Conservation (phyloP, 2,113 vertebrate species). For the Melospiza melodia region DNA sequence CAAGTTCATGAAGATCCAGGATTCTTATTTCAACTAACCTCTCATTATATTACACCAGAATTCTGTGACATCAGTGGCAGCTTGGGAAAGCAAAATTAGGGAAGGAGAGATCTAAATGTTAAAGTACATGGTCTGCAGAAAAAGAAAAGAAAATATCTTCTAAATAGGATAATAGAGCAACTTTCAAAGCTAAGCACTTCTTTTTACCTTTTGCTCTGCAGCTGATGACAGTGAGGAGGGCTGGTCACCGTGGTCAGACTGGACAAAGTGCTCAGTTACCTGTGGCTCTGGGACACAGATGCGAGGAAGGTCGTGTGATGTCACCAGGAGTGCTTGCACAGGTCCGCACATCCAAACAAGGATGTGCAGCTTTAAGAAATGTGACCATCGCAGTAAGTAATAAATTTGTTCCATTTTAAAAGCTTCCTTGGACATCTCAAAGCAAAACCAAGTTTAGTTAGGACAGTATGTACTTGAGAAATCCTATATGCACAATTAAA, state of each 20-base stretch:
- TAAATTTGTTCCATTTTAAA: neutral
- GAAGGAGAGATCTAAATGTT: neutral
- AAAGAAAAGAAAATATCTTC: neutral
- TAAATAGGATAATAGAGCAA: neutral
- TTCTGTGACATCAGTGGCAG: neutral
- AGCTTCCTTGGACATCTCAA: neutral
- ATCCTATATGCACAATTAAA: neutral
- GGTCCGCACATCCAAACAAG: slow-evolving; percentile 96
- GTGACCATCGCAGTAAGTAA: slow-evolving; percentile 90
- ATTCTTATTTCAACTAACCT: neutral
- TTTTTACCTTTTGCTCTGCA: slow-evolving; percentile 37
- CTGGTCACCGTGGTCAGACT: slow-evolving; percentile 98
- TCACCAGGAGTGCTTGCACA: slow-evolving; percentile 90
- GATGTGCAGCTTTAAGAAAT: slow-evolving; percentile 89
- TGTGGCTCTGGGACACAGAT: slow-evolving; percentile 97
- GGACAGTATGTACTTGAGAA: neutral
- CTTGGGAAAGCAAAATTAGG: neutral
- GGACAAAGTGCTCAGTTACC: slow-evolving; percentile 94
- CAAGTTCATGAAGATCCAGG: neutral
- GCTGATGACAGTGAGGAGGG: slow-evolving; percentile 85
- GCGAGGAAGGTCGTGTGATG: slow-evolving; percentile 93
- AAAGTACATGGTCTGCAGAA: neutral
- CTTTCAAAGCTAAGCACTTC: neutral
- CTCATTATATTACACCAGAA: neutral
- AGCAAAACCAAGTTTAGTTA: neutral